Percentiles rank a stretch among this genome's conserved stretches.
Evolutionary conservation across 2,113 vertebrate genomes (phyloP).

Genomic region (Dipodomys spectabilis): DNA sequence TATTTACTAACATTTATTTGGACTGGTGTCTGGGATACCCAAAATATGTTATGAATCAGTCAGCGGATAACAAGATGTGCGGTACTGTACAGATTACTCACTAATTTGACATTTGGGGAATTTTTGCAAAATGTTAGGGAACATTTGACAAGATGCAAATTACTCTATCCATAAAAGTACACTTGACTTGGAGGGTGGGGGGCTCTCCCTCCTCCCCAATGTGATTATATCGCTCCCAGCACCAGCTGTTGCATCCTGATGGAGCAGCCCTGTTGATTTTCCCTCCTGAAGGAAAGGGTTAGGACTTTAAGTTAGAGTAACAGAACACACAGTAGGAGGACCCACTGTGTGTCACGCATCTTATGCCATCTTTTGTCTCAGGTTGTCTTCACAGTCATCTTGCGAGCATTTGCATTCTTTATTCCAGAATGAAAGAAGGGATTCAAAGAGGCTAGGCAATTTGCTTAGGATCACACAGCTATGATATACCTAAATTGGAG

Average conservation of each 20-base stretch:
- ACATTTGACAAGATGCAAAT: slow-evolving; percentile 85
- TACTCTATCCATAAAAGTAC: slow-evolving; percentile 74
- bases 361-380: background rate
- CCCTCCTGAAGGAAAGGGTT: slow-evolving; percentile 26
- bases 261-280: slow-evolving; percentile 62
- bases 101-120: slow-evolving; percentile 79
- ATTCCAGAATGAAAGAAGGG: slow-evolving; percentile 36
- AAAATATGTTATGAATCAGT: slow-evolving; percentile 75
- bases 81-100: slow-evolving; percentile 75
- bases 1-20: slow-evolving; percentile 73
- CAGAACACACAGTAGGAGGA: background rate
- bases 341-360: background rate
- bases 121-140: slow-evolving; percentile 78
- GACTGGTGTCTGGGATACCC: slow-evolving; percentile 74
- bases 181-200: slow-evolving; percentile 78
- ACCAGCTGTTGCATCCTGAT: slow-evolving; percentile 74
- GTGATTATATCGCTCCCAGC: slow-evolving; percentile 64
- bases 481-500: slow-evolving; percentile 56
- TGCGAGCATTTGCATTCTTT: background rate
- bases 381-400: background rate
- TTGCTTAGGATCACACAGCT: background rate
- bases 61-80: slow-evolving; percentile 67
- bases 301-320: slow-evolving; percentile 1
- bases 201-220: slow-evolving; percentile 67
- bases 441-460: slow-evolving; percentile 18